Evolutionary conservation across 2,888 invertebrate genomes (phyloP).

Genomic region (Endomychus coccineus): DNA sequence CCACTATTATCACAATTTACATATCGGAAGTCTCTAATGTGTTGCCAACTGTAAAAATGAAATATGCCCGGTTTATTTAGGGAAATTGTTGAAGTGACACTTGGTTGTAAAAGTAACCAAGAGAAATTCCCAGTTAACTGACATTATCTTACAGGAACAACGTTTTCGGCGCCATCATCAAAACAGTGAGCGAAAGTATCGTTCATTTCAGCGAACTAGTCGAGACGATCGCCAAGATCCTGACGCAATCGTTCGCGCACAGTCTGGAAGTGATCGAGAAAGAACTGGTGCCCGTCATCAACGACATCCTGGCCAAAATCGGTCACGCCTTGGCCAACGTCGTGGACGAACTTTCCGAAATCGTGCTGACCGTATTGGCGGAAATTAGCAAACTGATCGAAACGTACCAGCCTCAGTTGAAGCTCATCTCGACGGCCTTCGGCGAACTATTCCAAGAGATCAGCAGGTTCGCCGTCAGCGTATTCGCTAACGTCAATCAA

Average conservation of each 20-base stretch:
- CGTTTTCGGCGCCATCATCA: constrained; percentile 24
- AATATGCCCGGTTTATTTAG: no score
- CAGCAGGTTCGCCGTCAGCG: constrained; percentile 40
- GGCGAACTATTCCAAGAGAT: constrained; percentile 47
- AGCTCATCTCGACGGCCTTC: constrained; percentile 51
- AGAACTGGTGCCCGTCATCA: constrained; percentile 37
- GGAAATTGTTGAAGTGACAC: no score
- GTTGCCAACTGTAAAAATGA: no score
- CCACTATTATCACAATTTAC: no score
- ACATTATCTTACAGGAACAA: constrained; percentile 4
- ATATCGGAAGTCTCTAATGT: no score
- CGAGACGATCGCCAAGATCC: constrained; percentile 36
- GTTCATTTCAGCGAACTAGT: constrained; percentile 37
- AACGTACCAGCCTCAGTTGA: constrained; percentile 58
- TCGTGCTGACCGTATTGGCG: constrained; percentile 44
- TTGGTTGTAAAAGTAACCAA: no score
- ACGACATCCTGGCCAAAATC: constrained; percentile 43
- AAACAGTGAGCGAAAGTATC: constrained; percentile 37
- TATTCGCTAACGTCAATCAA: constrained; percentile 39
- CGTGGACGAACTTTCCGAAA: constrained; percentile 41
- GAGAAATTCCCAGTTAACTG: no score
- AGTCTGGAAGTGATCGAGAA: constrained; percentile 36
- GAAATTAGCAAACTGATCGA: constrained; percentile 52
- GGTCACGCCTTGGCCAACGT: constrained; percentile 44
- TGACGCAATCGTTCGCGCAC: constrained; percentile 36